A percentile compares a stretch with the other conserved stretches of the same genome.
Conservation (phyloP, 1,140 invertebrate genomes). For the Euborellia annulipes region DNA sequence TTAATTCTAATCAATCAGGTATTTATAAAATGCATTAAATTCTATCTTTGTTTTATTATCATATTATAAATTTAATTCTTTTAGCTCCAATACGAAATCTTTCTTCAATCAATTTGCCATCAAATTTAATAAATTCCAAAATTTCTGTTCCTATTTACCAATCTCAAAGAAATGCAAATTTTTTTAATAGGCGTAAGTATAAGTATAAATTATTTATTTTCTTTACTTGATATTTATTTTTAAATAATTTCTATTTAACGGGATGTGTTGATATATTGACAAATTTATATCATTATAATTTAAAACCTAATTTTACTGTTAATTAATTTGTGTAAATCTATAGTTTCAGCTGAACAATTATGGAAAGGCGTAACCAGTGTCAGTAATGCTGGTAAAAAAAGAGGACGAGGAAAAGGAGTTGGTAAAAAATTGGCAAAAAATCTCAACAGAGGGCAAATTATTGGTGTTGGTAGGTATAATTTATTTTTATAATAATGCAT, state of each 20-base stretch:
- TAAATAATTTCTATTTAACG: background rate
- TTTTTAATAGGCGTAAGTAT: slow-evolving; percentile 37
- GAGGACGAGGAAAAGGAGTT: slow-evolving; percentile 76
- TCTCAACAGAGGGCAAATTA: slow-evolving; percentile 77
- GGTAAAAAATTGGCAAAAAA: slow-evolving; percentile 58
- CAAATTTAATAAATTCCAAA: too few species aligned
- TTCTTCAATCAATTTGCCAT: too few species aligned
- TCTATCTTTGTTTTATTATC: too few species aligned
- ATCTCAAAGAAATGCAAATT: slow-evolving; percentile 23
- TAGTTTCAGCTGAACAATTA: slow-evolving; percentile 61
- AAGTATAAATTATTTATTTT: too few species aligned
- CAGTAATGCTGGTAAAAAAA: slow-evolving; percentile 87
- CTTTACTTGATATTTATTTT: background rate
- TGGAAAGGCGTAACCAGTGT: slow-evolving; percentile 92
- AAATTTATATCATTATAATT: background rate
- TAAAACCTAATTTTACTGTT: background rate
- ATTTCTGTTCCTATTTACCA: too few species aligned
- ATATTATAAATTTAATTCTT: too few species aligned
- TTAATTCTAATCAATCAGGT: too few species aligned
- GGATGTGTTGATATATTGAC: background rate
- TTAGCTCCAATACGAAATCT: too few species aligned
- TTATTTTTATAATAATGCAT: too few species aligned
- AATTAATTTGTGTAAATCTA: slow-evolving; percentile 13
- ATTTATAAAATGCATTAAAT: too few species aligned
- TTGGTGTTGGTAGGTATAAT: slow-evolving; percentile 64